Percentiles rank a stretch among this genome's conserved stretches.
These are phyloP conservation scores for Artemia sinica DNA, from an alignment of 2,888 invertebrate genomes.

Conservation along the genomic window DNA sequence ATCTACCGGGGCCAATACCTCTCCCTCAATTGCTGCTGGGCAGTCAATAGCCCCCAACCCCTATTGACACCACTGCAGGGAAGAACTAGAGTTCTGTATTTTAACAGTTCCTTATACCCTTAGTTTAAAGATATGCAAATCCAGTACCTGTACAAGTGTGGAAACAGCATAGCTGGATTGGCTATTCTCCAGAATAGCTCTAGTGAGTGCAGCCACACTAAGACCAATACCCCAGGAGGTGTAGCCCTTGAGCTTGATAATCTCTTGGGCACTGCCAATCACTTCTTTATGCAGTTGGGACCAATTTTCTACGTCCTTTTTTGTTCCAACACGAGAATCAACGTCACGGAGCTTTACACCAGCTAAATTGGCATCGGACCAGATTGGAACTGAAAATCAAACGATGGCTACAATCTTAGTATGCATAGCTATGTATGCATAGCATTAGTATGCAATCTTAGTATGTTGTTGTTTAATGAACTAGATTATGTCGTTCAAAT, in stretches of 20 bases:
- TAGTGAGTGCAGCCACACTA: slow-evolving; percentile 51
- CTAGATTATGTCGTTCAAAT: too few relatives aligned
- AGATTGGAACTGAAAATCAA: slow-evolving; percentile 52
- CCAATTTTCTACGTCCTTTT: slow-evolving; percentile 60
- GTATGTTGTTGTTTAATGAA: too few relatives aligned
- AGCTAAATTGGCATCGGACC: slow-evolving; percentile 83
- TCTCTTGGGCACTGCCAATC: slow-evolving; percentile 64
- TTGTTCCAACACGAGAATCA: slow-evolving; percentile 52
- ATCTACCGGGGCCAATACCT: too few relatives aligned
- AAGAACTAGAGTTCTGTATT: too few relatives aligned
- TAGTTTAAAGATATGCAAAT: slow-evolving; percentile 16
- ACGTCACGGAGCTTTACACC: slow-evolving; percentile 65
- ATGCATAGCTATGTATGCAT: too few relatives aligned
- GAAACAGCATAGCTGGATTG: slow-evolving; percentile 60
- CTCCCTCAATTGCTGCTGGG: too few relatives aligned
- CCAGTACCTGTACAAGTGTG: slow-evolving; percentile 50
- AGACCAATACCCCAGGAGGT: slow-evolving; percentile 81
- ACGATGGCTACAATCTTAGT: too few relatives aligned
- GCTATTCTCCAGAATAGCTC: slow-evolving; percentile 51
- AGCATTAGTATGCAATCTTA: too few relatives aligned
- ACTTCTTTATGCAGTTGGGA: slow-evolving; percentile 59
- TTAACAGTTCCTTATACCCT: too few relatives aligned
- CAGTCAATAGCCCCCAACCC: too few relatives aligned
- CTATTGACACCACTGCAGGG: too few relatives aligned
- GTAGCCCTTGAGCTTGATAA: slow-evolving; percentile 71